Conservation (phyloP, 2,113 vertebrate genomes). For the Actenoides hombroni region DNA sequence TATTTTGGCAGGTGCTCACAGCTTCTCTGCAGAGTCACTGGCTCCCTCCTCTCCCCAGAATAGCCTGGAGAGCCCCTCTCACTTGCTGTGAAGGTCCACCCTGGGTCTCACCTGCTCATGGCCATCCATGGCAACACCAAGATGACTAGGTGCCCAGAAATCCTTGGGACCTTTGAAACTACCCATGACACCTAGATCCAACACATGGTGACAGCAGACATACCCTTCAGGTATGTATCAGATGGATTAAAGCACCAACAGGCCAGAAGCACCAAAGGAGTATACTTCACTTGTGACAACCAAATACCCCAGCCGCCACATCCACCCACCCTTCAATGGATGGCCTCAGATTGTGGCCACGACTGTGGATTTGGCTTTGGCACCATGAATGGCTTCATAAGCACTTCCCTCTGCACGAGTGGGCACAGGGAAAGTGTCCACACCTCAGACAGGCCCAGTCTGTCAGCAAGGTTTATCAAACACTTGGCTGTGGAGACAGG, state of each 20-base stretch:
- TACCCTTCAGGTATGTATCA: neutral
- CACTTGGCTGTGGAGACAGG: neutral
- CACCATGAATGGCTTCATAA: neutral
- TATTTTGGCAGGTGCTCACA: neutral
- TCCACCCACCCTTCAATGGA: accelerated
- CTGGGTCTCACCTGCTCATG: neutral
- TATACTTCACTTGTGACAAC: neutral
- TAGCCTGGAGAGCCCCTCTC: neutral
- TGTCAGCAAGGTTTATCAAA: accelerated
- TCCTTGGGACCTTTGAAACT: neutral
- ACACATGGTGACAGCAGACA: neutral
- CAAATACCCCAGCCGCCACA: neutral
- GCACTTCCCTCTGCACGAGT: neutral
- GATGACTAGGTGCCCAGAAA: neutral
- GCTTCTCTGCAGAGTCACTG: neutral
- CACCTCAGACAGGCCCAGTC: accelerated
- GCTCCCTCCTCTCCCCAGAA: neutral
- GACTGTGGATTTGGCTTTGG: neutral
- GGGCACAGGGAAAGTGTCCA: neutral
- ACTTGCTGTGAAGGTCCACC: neutral
- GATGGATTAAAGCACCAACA: neutral
- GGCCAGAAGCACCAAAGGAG: neutral
- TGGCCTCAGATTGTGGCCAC: neutral
- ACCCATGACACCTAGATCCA: neutral
- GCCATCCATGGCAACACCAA: neutral